phyloP scores from a whole-genome alignment of 2,888 invertebrate species.

The Crepidodera aurea region DNA sequence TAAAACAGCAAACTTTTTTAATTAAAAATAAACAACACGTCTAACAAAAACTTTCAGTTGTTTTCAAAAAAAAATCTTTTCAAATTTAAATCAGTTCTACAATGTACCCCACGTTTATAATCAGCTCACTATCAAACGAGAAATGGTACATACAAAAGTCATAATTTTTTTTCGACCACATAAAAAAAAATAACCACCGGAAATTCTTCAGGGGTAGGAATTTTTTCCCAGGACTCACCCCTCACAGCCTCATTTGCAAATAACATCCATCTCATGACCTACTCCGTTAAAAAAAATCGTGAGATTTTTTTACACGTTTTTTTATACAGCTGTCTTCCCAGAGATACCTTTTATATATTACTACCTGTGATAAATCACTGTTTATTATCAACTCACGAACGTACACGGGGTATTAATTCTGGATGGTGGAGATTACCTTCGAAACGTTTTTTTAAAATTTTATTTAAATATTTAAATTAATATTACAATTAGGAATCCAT shows the following conservation, averaged over 20 bases:
- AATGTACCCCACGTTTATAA: neutral
- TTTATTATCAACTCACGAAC: slow-evolving; percentile 33
- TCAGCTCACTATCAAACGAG: neutral
- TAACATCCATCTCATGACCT: slow-evolving; percentile 24
- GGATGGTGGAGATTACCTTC: too few relatives aligned
- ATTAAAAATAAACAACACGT: neutral
- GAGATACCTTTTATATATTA: slow-evolving; percentile 36
- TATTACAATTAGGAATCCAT: too few relatives aligned
- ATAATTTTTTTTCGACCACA: slow-evolving; percentile 2
- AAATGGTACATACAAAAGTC: slow-evolving; percentile 8
- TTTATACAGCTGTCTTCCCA: slow-evolving; percentile 43
- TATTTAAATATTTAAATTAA: too few relatives aligned
- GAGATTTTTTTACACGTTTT: slow-evolving; percentile 45
- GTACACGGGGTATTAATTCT: neutral
- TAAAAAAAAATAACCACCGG: slow-evolving; percentile 8
- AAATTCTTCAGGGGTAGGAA: slow-evolving; percentile 14
- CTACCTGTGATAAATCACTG: slow-evolving; percentile 42
- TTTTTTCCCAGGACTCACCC: slow-evolving; percentile 36
- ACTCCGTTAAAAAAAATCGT: slow-evolving; percentile 36
- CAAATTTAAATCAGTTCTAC: neutral
- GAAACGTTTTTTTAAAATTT: too few relatives aligned
- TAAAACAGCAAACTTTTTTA: too few relatives aligned
- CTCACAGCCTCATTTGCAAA: slow-evolving; percentile 35
- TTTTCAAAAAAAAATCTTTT: neutral
- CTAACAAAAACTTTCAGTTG: neutral